Evolutionary conservation across 2,888 invertebrate species (phyloP), one percentile per base, ranked within the genome.

Genomic region (Halictus quadricinctus): DNA sequence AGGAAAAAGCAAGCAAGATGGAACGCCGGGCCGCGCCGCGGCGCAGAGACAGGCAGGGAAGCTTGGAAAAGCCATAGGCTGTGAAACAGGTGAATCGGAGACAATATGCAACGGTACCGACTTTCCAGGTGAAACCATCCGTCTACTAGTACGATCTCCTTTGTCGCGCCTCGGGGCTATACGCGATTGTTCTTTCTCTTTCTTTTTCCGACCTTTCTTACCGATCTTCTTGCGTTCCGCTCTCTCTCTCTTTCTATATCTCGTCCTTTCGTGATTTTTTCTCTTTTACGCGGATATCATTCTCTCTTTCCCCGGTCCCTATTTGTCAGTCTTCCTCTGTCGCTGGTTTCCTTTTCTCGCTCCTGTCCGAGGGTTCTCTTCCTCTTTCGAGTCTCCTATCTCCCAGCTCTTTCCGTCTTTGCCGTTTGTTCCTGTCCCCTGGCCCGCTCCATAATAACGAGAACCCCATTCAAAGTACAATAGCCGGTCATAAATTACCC

Each of bases 401-500:
- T 46, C 60, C 25, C 25, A n/a, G 36, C 72, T 89, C 76, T 81
- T 84, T 79, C 72, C 69, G 69, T 48, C 80, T 79, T 74, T 43
- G 29, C 72, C 80, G 46, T 81, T 83, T 75, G 88, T 89, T 89
- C 74, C 80, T 72, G 79, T 84, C 72, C 41, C 46, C 77, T 48
- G 72, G 29, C 46, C 76, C 74, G 2, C 43, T 76, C 83, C 60
- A 54, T 78, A 81, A 86, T 86, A 89, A 80, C 69, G 77, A 79
- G 21, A 79, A 58, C 70, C 70, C 85, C 83, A 86, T 91, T 91
- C 90, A 72, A 87, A 83, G 87, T 85, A 91, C 91, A 91, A 91
- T 91, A 85, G 89, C 81, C 54, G 81, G 83, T 77, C 82, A 91
- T 91, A 91, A 91, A 91, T 91, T 91, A 91, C 60, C 81, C 85